A percentile compares a stretch with the other conserved stretches of the same genome.
These are phyloP conservation scores for Pachypsylla venusta DNA, from an alignment of 1,140 invertebrate genomes.

Conservation along the genomic window DNA sequence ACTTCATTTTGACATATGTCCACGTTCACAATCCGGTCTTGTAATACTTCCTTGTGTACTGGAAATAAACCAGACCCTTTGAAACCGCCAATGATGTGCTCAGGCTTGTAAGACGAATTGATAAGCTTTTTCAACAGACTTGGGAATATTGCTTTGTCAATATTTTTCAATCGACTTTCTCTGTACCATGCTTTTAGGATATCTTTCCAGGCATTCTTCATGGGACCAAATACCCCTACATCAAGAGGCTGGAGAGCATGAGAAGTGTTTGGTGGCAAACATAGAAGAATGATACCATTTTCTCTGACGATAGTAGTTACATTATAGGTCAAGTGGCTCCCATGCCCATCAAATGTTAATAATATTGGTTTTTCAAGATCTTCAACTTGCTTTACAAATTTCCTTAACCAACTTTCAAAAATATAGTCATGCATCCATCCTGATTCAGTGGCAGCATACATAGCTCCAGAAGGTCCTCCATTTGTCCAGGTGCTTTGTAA, in stretches of 20 bases:
- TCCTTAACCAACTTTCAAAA: background rate
- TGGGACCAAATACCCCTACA: slow-evolving; percentile 27
- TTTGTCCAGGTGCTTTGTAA: background rate
- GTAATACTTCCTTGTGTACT: background rate
- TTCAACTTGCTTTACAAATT: background rate
- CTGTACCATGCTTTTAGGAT: slow-evolving; percentile 25
- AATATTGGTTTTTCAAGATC: background rate
- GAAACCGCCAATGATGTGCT: background rate
- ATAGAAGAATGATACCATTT: slow-evolving; percentile 23
- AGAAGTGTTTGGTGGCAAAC: slow-evolving; percentile 25
- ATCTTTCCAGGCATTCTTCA: slow-evolving; percentile 30
- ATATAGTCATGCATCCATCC: background rate
- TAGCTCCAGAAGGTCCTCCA: background rate
- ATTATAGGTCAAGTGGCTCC: background rate
- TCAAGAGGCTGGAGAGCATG: slow-evolving; percentile 27
- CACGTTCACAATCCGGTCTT: background rate
- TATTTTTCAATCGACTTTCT: background rate
- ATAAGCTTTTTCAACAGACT: background rate
- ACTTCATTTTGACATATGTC: background rate
- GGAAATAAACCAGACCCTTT: background rate
- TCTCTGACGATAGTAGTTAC: slow-evolving; percentile 15
- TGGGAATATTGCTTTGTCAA: background rate
- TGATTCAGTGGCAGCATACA: background rate
- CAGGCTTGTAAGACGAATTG: background rate
- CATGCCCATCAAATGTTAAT: background rate